Base-by-base conservation (phyloP, 2,113 vertebrate species). In the Leucosticte australis region DNA sequence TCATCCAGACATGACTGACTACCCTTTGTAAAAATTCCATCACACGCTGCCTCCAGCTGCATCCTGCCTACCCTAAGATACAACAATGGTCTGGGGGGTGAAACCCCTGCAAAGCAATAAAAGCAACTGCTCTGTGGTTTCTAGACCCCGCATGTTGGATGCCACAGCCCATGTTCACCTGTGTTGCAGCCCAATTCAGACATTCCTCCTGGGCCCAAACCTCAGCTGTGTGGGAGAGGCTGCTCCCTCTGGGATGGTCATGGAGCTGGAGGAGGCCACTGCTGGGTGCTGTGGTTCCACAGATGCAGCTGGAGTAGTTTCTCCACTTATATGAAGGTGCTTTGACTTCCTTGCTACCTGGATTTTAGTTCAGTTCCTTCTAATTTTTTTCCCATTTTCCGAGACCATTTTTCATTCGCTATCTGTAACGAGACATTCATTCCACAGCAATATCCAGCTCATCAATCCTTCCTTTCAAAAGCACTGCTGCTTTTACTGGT, bases 401-500 rank as follows among this genome's bases (percentile, higher is more conserved):
- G 76, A 94, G 65, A 68, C 28, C 53, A 77, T 96, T 96, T 93
- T 92, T 96, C 92, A 93, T 89, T 92, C 3, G 4, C 75, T 83
- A 60, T 81, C 94, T 83, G 75, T 93, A 96, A 95, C 30, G 68
- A 90, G 88, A 90, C 64, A 64, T 83, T 90, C 77, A 82, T 77
- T 92, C 71, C 80, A 74, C 92, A 94, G 89, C 80, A 90, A 92
- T 73, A 95, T 81, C 83, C 35, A 92, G 17, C 88, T 90, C 93
- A 96, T 93, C 88, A 93, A 55, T 93, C 92, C 95, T 80, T 70
- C 69, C 83, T 73, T 95, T 92, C 85, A 93, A 87, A 65, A 86
- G 21, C 77, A 53, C 60, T 79, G 63, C 39, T 75, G 57, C 24
- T 90, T 85, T 86, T 68, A 95, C 67, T 88, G 85, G 94, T 87